Percentiles rank a stretch among this genome's conserved stretches.
Conservation (phyloP, 2,113 vertebrate genomes). For the Meriones unguiculatus region DNA sequence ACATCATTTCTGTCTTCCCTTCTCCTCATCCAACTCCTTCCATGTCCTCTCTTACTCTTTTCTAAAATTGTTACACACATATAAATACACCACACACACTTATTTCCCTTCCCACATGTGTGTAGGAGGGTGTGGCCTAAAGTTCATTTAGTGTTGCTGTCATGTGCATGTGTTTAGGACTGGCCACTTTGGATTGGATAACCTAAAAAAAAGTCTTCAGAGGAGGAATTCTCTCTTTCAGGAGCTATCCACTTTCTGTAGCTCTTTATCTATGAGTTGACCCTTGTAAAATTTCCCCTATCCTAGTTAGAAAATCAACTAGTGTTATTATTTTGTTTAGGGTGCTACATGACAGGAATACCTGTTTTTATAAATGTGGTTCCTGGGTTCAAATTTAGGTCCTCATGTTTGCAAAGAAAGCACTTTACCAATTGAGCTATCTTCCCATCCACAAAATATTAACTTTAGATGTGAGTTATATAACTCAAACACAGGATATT, state of each 20-base stretch:
- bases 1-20: not conserved
- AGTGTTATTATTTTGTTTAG: not conserved
- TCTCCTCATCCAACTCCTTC: not conserved
- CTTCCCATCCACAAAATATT: not conserved
- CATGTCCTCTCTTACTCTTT: not conserved
- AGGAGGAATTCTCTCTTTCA: not conserved
- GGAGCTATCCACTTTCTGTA: not conserved
- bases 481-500: not conserved
- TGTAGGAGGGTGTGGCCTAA: not conserved
- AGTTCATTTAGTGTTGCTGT: not conserved
- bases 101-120: not conserved
- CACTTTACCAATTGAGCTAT: not conserved
- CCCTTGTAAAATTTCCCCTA: not conserved
- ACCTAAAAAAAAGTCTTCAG: not conserved
- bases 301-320: not conserved
- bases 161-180: not conserved
- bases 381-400: not conserved
- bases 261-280: not conserved
- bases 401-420: not conserved
- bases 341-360: not conserved
- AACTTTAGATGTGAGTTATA: not conserved
- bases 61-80: not conserved
- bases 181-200: not conserved
- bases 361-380: not conserved
- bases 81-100: not conserved